Evolutionary conservation across 2,888 invertebrate species (phyloP), one percentile per base, ranked within the genome.

Genomic region (Eupithecia tripunctaria): DNA sequence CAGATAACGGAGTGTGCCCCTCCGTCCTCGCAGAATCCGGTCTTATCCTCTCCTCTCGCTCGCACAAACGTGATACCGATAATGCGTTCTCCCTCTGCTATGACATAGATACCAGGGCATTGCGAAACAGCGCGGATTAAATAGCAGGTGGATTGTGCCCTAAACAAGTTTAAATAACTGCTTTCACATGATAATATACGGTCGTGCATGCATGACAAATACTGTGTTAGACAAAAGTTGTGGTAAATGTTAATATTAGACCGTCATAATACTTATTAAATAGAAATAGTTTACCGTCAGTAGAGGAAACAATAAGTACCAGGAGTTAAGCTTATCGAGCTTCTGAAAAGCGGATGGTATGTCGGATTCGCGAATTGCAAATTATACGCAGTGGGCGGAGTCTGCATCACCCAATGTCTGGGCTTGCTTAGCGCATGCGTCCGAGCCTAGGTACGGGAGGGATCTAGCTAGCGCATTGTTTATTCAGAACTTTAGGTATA

Each of bases 71-170:
- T 67, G 36, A 12, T 21, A 71, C 36, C 70, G 27, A 70, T 86
- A 81, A 70, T 4, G 72, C 82, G 74, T 76, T 91, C 90, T 79
- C 88, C 59, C 79, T 91, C 85, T 47, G 79, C 88, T 85, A 84
- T 94, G 94, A 93, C 94, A 94, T 91, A 94, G 91, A 93, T 94
- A 93, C 92, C 88, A 88, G 85, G 85, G 82, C 86, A 89, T 94
- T 94, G 94, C 93, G 94, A 94, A 94, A 94, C 90, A 91, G 82
- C 92, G 93, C 94, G 92, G 94, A 94, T 94, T 94, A 94, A 92
- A 93, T 92, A 91, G 92, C 94, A 94, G 92, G 94, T 94, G 93
- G 92, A 91, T 93, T 91, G 92, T 89, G 89, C 89, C 86, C 89
- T 88, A 91, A 94, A 94, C 93, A 86, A 90, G 93, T 94, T 94